Evolutionary conservation across 2,797 vertebrate species (phyloP), one percentile per base, ranked within the genome.

Genomic region (Trachops cirrhosus): DNA sequence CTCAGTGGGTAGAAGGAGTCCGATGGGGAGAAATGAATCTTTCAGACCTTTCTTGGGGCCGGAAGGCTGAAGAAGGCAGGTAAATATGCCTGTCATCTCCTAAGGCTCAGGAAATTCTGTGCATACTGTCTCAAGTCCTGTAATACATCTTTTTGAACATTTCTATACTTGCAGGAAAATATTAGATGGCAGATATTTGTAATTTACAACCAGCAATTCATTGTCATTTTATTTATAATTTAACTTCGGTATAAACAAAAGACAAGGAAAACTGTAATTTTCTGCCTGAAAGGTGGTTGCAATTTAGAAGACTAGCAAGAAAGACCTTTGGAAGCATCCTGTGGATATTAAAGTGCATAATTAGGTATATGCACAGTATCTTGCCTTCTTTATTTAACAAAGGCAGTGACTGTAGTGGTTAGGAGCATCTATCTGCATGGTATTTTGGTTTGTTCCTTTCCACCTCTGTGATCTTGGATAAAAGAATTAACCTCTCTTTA

Each of bases 201-300:
- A 59, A 96, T 92, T 89, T 94, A n/a, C 59, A 82, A 71, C 89
- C 80, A 85, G 80, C 39, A 86, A 92, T 95, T 85, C 80, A 37
- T 9, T 75, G 48, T 93, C 94, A 26, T 89, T 93, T 91, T 77
- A 86, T 86, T 96, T 89, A 75, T 39, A 21, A 85, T 93, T 95
- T 92, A 59, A 91, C 93, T 71, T 29, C 37, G n/a, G 70, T 62
- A 15, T 89, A 64, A 78, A 86, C 64, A 94, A 71, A 94, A 15
- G 29, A 41, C 68, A 67, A 34, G 9, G 29, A 75, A 88, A 94
- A 50, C 44, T n/a, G 21, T 80, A 39, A 74, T 85, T 94, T 94
- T 86, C 64, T 89, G 22, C 24, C 64, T 71, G 64, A 85, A 80
- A 37, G 39, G 26, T 46, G 57, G 41, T 78, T 85, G 21, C 29